Evolutionary conservation across 2,113 vertebrate genomes (phyloP), one percentile per base, ranked within the genome.

Genomic region (Jacana jacana): DNA sequence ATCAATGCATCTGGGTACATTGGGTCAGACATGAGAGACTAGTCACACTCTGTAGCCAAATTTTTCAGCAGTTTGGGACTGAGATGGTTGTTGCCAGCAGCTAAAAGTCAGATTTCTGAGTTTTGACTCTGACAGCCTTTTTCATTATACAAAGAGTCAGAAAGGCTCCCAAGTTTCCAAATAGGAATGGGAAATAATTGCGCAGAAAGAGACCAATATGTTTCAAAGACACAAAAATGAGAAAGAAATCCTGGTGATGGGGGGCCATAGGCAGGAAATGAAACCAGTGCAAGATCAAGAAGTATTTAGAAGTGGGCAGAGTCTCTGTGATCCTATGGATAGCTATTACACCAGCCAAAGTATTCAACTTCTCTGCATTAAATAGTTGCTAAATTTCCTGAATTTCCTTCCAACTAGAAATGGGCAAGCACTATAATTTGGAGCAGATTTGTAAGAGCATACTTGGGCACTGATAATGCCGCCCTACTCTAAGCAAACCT

Each of bases 1-100:
- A 94, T 96, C 96, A 93, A 94, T 97, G 54, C 37, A 72, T 42
- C 70, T 95, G 35, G 13, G 54, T 84, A 76, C 65, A 55, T 70
- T 71, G 49, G 80, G 72, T 65, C 66, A 87, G 92, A 82, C 78
- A 44, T 8, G 44, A 91, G 40, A 80, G 54, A 80, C 49, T 61
- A 85, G 70, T 81, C 84, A 92, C 12, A 37, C 37, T 92, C 81
- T 58, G 49, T 44, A 85, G 84, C n/a, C 75, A 87, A 91, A 95
- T 87, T 85, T 87, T 92, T 65, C 84, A 30, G 66, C 52, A 27
- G 30, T 94, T 87, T 91, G 61, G 49, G 66, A 66, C 44, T 54
- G 52, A 88, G 23, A 40, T 15, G 4, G 46, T 33, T 79, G 49
- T 78, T 89, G 73, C 30, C 40, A 85, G 87, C 23, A 88, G 75